phyloP scores from a whole-genome alignment of 2,797 vertebrate genomes.

The Parotocinclus haroldoi region DNA sequence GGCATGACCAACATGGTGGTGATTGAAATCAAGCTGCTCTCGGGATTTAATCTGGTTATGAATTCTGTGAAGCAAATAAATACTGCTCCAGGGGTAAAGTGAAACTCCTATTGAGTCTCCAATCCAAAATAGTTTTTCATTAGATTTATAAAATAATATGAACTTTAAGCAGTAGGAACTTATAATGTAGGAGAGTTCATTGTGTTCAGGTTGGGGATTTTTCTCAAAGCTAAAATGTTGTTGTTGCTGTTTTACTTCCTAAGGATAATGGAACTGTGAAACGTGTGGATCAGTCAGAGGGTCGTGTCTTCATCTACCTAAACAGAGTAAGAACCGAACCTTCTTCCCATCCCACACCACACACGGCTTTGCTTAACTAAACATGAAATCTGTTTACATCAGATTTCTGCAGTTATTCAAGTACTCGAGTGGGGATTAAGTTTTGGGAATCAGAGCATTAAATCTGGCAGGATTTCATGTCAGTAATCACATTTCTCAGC shows the following conservation, averaged over 20 bases:
- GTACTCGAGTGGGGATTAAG: too few relatives aligned
- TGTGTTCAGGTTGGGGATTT: not conserved
- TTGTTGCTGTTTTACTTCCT: constrained; percentile 40
- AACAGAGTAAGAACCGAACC: constrained; percentile 64
- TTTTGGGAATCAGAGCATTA: too few relatives aligned
- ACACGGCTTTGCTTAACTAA: not conserved
- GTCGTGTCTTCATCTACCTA: constrained; percentile 67
- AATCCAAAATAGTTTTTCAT: not conserved
- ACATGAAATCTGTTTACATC: not conserved
- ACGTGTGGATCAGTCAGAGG: constrained; percentile 64
- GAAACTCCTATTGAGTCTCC: not conserved
- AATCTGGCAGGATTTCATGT: too few relatives aligned
- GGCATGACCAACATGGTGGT: constrained; percentile 74
- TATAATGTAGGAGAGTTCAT: not conserved
- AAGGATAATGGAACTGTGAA: constrained; percentile 56
- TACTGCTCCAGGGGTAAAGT: constrained; percentile 5
- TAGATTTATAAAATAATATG: not conserved
- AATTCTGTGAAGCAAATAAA: constrained; percentile 55
- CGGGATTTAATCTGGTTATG: constrained; percentile 62
- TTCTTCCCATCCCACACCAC: too few relatives aligned
- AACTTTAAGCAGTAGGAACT: too few relatives aligned
- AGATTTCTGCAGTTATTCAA: too few relatives aligned
- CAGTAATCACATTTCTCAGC: too few relatives aligned
- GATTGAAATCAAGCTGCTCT: constrained; percentile 69
- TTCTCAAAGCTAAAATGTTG: too few relatives aligned